Percentiles rank a stretch among this genome's conserved stretches.
Conservation (phyloP, 37 sponge, comb jelly and placozoan genomes). For the Spongilla lacustris region DNA sequence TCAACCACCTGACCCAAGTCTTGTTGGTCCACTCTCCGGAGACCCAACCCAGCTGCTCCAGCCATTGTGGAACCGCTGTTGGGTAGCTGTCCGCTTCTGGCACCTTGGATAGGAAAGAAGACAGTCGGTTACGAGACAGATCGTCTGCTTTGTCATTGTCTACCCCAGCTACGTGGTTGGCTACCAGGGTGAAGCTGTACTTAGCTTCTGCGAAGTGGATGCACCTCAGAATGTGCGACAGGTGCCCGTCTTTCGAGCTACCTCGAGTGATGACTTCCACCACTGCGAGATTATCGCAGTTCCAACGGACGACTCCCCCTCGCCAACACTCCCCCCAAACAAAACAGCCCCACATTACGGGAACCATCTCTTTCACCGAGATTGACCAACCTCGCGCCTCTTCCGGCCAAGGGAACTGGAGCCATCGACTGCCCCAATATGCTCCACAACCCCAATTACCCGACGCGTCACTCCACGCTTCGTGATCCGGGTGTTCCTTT, state of each 20-base stretch:
- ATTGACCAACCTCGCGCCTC: neutral
- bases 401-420: neutral
- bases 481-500: too few relatives aligned
- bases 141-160: slow-evolving; percentile 56
- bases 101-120: neutral
- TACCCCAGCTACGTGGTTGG: slow-evolving; percentile 28
- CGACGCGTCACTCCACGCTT: too few relatives aligned
- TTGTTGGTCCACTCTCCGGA: slow-evolving; percentile 39
- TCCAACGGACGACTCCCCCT: too few relatives aligned
- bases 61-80: slow-evolving; percentile 8
- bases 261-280: too few relatives aligned
- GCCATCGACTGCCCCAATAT: neutral
- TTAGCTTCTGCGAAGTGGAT: slow-evolving; percentile 28
- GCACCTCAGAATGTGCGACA: slow-evolving; percentile 42
- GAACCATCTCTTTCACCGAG: slow-evolving; percentile 30
- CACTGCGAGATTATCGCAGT: too few relatives aligned
- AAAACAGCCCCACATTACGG: slow-evolving; percentile 14
- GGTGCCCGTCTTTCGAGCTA: too few relatives aligned
- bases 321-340: slow-evolving; percentile 14
- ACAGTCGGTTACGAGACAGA: slow-evolving; percentile 15
- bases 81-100: neutral
- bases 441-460: slow-evolving; percentile 16
- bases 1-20: slow-evolving; percentile 30
- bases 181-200: neutral
- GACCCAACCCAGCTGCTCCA: slow-evolving; percentile 6